Evolutionary conservation across 2,888 invertebrate genomes (phyloP), one percentile per base, ranked within the genome.

Genomic region (Galeopsomyia nigrocyanea): DNA sequence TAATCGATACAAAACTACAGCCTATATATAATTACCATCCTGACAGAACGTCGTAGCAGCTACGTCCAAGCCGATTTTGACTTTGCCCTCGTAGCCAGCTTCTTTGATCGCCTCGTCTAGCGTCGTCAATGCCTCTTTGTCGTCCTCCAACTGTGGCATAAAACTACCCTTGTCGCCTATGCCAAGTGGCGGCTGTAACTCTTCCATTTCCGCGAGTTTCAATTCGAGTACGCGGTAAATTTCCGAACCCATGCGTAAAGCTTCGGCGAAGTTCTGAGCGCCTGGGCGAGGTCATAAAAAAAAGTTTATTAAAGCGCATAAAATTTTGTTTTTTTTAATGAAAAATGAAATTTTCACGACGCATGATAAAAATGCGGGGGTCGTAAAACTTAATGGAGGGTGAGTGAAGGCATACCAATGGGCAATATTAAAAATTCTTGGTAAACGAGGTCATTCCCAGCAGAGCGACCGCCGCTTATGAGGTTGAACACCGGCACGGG

Each of bases 401-500:
- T n/a, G 21, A 55, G 55, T 58, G 14, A 58, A 0, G 31, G 13
- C 71, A 17, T 76, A 82, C 83, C 83, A 49, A 72, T 80, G 3
- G 85, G 85, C 67, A 85, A 65, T 39, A 85, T 82, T 77, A 80
- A 78, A 57, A 83, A 84, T 74, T 83, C 83, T 67, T 82, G 81
- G 71, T 80, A 84, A 0, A 80, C 72, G 68, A 85, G 51, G 17
- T 75, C 51, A 71, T 85, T 85, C 19, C 79, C 79, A 0, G 83
- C 79, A 14, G 75, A 72, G 60, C 75, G 80, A 61, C 85, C 85
- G 5, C 85, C 85, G 31, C 78, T 80, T n/a, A 85, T 81, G 21
- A 86, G 75, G 53, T 78, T 84, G 73, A 86, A 84, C 55, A 79
- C 76, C 0, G 85, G 85, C 49, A 86, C 84, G 0, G 85, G 85